Evolutionary conservation across 2,888 invertebrate species (phyloP).

Genomic region (Chorisops tibialis): DNA sequence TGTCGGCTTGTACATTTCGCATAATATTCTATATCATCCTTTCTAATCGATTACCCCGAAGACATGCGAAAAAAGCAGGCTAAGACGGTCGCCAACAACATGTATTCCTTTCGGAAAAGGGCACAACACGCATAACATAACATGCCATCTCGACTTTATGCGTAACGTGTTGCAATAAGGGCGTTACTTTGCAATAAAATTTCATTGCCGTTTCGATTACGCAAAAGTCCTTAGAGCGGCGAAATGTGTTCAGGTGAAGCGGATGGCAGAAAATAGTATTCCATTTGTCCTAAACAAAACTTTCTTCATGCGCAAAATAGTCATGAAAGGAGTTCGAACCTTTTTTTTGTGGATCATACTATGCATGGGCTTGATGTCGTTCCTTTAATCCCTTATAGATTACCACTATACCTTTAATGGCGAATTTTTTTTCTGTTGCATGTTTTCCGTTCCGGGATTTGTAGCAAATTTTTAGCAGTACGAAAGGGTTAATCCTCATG

Average conservation of each 20-base stretch:
- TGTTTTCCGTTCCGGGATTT: neutral
- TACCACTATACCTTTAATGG: neutral
- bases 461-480: neutral
- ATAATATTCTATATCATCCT: neutral
- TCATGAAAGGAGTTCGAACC: no score
- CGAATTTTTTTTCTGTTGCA: neutral
- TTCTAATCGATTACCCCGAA: constrained; percentile 8
- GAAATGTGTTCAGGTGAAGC: no score
- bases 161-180: constrained; percentile 14
- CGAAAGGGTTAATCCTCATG: constrained; percentile 19
- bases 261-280: no score
- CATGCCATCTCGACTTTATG: constrained; percentile 10
- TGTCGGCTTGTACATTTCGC: neutral
- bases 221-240: neutral
- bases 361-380: neutral
- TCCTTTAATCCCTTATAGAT: neutral
- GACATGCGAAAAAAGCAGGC: neutral
- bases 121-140: neutral
- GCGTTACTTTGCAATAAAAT: constrained; percentile 16
- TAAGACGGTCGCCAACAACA: neutral
- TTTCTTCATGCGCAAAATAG: no score
- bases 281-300: no score
- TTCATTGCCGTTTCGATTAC: constrained; percentile 16
- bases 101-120: neutral
- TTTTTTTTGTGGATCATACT: no score